Base-by-base conservation (phyloP, 2,113 vertebrate genomes). In the Uropsilus gracilis region DNA sequence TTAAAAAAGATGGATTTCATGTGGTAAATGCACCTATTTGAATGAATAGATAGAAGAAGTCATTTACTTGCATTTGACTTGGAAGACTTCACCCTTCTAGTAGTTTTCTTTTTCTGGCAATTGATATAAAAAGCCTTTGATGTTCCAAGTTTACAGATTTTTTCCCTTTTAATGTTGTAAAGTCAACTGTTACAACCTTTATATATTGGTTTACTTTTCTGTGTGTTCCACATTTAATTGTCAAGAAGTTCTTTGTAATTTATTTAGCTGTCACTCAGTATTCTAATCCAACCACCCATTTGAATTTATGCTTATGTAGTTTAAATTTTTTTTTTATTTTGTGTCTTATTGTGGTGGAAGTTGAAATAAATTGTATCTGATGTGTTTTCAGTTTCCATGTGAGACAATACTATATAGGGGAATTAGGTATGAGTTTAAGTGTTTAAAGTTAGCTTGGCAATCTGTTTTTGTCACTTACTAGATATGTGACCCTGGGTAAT, bases 61-160 rank as follows among this genome's bases (percentile, higher is more conserved):
- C 39, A 71, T 73, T 95, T 42, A 68, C 86, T 95, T 91, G 5
- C 44, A 80, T 93, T 93, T 89, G 32, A 59, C 24, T n/a, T 89
- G n/a, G 34, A 77, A 93, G 53, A 34, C 66, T n/a, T 66, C 30
- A 82, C 3, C n/a, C 37, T 73, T 89, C 14, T 68, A 66, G 13
- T 86, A 76, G 26, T 69, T 76, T 55, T 57, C 18, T 30, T 82
- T 86, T 90, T 75, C 24, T 76, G 2, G 6, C n/a, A 81, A 22
- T 69, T 94, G n/a, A 30, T 80, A 50, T 30, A 77, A 57, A 94
- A 86, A 46, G 1, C 32, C 48, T 69, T 78, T 89, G 32, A 55
- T 64, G 0, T 83, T 94, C 30, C 7, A n/a, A 0, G 63, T 82
- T 37, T 85, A 57, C 42, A 63, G 10, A 48, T 75, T 59, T 73